Conservation (phyloP, 2,888 invertebrate genomes). For the Drosophila limbata region DNA sequence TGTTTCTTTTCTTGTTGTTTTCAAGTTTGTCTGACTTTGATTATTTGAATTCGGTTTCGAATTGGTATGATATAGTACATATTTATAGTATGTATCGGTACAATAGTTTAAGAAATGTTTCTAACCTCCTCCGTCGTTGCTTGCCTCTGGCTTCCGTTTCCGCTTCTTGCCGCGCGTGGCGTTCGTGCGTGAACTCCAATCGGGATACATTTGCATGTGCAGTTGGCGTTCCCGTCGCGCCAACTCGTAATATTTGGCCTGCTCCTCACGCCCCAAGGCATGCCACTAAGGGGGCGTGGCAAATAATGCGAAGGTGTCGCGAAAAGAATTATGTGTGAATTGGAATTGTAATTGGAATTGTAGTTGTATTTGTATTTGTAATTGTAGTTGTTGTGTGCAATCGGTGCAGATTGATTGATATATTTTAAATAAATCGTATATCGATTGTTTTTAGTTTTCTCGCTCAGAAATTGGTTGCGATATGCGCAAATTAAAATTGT, state of each 20-base stretch:
- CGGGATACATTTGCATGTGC: conserved; percentile 99
- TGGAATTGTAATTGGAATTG: conserved; percentile 10
- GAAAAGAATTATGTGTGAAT: conserved; percentile 22
- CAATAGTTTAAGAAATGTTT: conserved; percentile 83
- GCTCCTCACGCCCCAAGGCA: conserved; percentile 99
- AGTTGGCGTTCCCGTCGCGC: conserved; percentile 99
- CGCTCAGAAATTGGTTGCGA: conserved; percentile 30
- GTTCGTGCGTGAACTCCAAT: conserved; percentile 99
- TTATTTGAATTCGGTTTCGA: conserved; percentile 19
- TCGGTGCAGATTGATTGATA: conserved; percentile 19
- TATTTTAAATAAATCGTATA: conserved; percentile 9
- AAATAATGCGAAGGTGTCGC: conserved; percentile 35
- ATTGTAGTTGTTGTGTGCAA: conserved; percentile 13
- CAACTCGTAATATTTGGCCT: conserved; percentile 99
- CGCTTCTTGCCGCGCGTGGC: conserved; percentile 99
- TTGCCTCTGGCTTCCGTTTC: conserved; percentile 98
- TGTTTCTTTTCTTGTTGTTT: neutral
- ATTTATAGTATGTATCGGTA: conserved; percentile 53
- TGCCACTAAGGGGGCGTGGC: conserved; percentile 92
- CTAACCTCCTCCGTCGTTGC: conserved; percentile 94
- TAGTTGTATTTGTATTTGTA: neutral
- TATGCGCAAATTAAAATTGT: conserved; percentile 46
- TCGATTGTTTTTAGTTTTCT: neutral
- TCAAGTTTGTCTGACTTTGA: conserved; percentile 11
- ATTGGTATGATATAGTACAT: conserved; percentile 39